Base-by-base conservation (phyloP, 35 echinoderm and acorn worm genomes). In the Eucidaris tribuloides region DNA sequence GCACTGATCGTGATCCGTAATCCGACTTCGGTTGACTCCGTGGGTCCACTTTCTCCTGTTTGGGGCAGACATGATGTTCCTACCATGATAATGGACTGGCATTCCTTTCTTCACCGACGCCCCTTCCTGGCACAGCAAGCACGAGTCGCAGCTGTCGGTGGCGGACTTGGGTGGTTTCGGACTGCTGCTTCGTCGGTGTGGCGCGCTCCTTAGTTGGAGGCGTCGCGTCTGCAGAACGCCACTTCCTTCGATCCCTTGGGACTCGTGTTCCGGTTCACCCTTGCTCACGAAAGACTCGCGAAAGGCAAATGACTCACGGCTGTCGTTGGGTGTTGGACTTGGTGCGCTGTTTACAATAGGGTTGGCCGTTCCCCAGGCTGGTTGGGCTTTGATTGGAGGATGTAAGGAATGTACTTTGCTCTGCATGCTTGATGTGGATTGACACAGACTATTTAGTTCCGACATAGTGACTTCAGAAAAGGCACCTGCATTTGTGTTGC, bases 21-120 rank as follows among this genome's bases (percentile, higher is more conserved):
- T 17, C 45, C 65, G 60, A 25, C 65, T 63, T 34, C 63, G 66
- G 43, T 45, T 71, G 7, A 38, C 62, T 19, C 42, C 42, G 24
- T 68, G 30, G 41, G 60, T 68, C 60, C 82, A 84, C 37, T 84
- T 46, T 25, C 65, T 63, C 32, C 55, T 58, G 46, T 58, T 81
- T 4, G 48, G 48, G 7, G 31, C 52, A 17, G 40, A 46, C 18
- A 22, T 48, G 42, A 49, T 32, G 18, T 50, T 42, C 35, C 41
- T 38, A 42, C 41, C 55, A 42, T 66, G 81, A 46, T 42, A 83
- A 20, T 66, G 38, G 34, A 84, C 38, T 4, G 82, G 45, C 13
- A 43, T 41, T 11, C 82, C 82, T 20, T 54, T 13, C 42, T 70
- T 29, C 42, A 84, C 39, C 4, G 37, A 13, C 32, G 65, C 31